phyloP scores from a whole-genome alignment of 2,888 invertebrate genomes.

The Agrochola litura region DNA sequence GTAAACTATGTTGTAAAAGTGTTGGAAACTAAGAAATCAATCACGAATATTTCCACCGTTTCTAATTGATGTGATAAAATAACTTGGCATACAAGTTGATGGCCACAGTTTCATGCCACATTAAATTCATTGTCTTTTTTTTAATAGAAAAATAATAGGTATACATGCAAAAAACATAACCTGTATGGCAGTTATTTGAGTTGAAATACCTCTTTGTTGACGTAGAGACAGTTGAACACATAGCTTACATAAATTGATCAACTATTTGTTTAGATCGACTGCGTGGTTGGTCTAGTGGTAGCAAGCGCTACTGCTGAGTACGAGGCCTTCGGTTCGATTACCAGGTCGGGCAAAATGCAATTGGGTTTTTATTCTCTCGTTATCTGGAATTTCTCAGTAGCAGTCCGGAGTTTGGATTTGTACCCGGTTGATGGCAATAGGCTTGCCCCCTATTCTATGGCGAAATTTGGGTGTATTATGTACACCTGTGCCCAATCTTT shows the following conservation, averaged over 20 bases:
- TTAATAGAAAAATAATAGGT: neutral
- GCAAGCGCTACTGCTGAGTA: no score
- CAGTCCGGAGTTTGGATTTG: no score
- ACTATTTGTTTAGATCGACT: neutral
- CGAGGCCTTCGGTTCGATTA: no score
- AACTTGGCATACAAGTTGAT: conserved; percentile 12
- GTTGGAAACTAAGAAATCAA: conserved; percentile 30
- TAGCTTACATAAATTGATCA: neutral
- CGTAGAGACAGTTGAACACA: neutral
- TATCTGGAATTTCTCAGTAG: no score
- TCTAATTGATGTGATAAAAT: conserved; percentile 28
- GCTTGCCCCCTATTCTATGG: no score
- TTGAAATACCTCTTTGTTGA: conserved; percentile 1
- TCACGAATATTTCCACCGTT: conserved; percentile 23
- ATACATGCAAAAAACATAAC: neutral
- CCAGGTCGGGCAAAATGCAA: no score
- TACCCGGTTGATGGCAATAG: no score
- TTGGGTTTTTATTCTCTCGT: no score
- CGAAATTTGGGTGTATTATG: no score
- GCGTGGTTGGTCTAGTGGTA: no score
- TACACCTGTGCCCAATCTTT: no score
- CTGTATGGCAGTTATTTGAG: neutral
- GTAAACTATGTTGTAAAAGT: conserved; percentile 9
- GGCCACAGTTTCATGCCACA: neutral
- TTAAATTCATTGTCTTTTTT: neutral